Base-by-base conservation (phyloP, 2,888 invertebrate genomes). In the Zygaena filipendulae region DNA sequence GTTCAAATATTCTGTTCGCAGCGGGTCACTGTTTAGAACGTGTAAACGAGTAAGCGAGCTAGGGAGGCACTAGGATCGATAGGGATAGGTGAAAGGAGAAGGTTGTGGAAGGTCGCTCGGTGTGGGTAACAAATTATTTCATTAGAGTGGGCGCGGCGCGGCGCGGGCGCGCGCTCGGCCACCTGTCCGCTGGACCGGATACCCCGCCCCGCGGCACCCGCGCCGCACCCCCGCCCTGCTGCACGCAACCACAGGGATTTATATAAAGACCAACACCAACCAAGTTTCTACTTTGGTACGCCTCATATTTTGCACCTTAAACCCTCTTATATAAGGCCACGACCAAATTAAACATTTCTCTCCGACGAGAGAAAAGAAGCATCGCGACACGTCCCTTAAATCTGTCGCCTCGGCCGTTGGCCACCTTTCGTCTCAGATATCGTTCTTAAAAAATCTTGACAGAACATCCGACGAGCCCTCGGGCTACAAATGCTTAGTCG, bases 121-220 rank as follows among this genome's bases (percentile, higher is more conserved):
- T 48, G 42, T 49, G 50, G 45, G 50, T 50, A 58, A 67, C 66
- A 70, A 63, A 72, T 74, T 67, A 66, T 68, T 71, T 64, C 59
- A 69, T 67, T 66, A 66, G 61, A 61, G 69, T 67, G 70, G 71
- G 68, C 66, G 64, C 41, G 38, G 38, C 54, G 58, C 54, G 51
- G 52, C 52, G 56, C 42, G 46, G 42, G 46, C 33, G 32, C 54
- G n/a, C n/a, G 57, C 58, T 49, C 44, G 43, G 59, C 66, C 75
- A 72, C 75, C 72, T 75, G 75, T 71, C 59, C 63, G 47, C 44
- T 45, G 52, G 68, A 71, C 77, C 75, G 77, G 75, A 77, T 72
- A 47, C 67, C 56, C 37, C 57, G 39, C 47, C 55, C 58, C 62
- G 47, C 62, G 45, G 39, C 35, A 28, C 44, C 39, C 45, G 34